A percentile compares a stretch with the other conserved stretches of the same genome.
These are phyloP conservation scores for Patiria miniata DNA, from an alignment of 35 echinoderm and acorn worm species.

Conservation along the genomic window DNA sequence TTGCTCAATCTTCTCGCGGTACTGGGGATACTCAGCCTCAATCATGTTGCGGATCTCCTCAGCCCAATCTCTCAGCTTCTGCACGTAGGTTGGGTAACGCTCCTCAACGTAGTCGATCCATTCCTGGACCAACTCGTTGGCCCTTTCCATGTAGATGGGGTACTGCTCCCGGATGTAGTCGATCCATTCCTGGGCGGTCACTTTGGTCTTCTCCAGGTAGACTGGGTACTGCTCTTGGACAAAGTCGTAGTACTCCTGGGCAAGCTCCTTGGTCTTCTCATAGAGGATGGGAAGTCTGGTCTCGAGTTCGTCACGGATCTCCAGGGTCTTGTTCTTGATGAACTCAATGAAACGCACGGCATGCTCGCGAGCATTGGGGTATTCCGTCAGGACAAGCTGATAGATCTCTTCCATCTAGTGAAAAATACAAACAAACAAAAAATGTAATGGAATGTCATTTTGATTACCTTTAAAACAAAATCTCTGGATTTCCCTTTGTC, in stretches of 20 bases:
- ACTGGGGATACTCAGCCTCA: background rate
- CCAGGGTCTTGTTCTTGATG: slow-evolving; percentile 27
- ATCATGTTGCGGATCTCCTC: slow-evolving; percentile 8
- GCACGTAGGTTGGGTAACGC: background rate
- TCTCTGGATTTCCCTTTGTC: too few relatives aligned
- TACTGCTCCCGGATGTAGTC: background rate
- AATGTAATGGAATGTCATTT: too few relatives aligned
- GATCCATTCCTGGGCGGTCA: too few relatives aligned
- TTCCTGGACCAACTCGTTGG: background rate
- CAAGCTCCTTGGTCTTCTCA: slow-evolving; percentile 2
- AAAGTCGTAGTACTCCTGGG: background rate
- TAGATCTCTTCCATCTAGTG: slow-evolving; percentile 6
- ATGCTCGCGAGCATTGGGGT: slow-evolving; percentile 20
- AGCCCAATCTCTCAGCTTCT: background rate
- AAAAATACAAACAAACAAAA: too few relatives aligned
- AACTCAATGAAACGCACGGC: background rate
- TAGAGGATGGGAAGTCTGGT: background rate
- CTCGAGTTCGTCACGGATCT: background rate
- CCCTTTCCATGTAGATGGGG: background rate
- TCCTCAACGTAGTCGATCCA: background rate
- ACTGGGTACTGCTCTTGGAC: background rate
- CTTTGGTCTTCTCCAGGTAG: background rate
- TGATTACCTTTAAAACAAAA: too few relatives aligned
- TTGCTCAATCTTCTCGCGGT: background rate
- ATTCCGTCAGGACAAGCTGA: slow-evolving; percentile 13